phyloP scores from a whole-genome alignment of 2,797 vertebrate genomes.

The Delichon dasypus region DNA sequence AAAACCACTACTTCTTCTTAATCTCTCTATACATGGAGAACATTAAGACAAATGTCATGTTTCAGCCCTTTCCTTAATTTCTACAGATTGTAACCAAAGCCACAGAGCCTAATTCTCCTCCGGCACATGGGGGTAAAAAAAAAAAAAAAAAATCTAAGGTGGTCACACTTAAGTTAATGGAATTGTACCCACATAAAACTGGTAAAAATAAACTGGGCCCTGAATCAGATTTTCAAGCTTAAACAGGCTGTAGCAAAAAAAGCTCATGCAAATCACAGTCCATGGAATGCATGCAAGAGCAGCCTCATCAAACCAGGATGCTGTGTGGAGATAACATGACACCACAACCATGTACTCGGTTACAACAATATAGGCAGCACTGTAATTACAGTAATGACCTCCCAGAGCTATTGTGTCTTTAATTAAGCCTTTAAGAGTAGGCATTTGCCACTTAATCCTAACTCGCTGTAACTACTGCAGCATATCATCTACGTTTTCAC shows the following conservation, averaged over 20 bases:
- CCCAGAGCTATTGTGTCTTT: slow-evolving; percentile 79
- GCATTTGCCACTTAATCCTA: slow-evolving; percentile 79
- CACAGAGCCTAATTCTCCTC: background rate
- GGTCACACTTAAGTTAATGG: background rate
- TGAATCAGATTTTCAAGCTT: slow-evolving; percentile 19
- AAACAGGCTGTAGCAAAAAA: background rate
- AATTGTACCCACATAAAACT: background rate
- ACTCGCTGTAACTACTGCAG: slow-evolving; percentile 72
- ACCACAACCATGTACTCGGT: slow-evolving; percentile 55
- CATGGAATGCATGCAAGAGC: background rate
- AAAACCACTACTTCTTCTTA: background rate
- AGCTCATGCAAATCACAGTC: background rate
- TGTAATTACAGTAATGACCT: slow-evolving; percentile 79
- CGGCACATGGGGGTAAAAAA: background rate
- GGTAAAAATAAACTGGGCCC: background rate
- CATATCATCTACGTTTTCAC: slow-evolving; percentile 76
- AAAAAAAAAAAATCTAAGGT: background rate
- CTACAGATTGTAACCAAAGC: background rate
- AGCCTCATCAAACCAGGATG: slow-evolving; percentile 44
- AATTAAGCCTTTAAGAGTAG: slow-evolving; percentile 80
- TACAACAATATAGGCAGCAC: slow-evolving; percentile 69
- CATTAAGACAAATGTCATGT: background rate
- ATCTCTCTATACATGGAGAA: background rate
- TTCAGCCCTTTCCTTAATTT: background rate
- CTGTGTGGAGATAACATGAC: slow-evolving; percentile 43